phyloP scores from a whole-genome alignment of 1,140 invertebrate species.

The Diachasmimorpha longicaudata region DNA sequence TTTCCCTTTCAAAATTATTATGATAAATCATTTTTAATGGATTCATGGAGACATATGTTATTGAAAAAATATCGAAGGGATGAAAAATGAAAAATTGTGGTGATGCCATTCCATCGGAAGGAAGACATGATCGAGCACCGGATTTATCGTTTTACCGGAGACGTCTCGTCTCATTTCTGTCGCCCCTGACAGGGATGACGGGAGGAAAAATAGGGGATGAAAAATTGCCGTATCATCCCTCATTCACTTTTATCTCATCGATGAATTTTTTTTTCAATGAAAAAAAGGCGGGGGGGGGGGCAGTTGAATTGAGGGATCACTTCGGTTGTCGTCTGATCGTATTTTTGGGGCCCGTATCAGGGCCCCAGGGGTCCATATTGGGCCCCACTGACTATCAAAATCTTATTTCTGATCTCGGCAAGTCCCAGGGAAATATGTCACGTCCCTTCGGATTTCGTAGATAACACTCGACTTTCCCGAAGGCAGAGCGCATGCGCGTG shows the following conservation, averaged over 20 bases:
- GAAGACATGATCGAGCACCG: neutral
- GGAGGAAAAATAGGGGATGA: constrained; percentile 12
- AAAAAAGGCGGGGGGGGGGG: neutral
- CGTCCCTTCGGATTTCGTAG: too few relatives aligned
- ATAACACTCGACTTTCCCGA: too few relatives aligned
- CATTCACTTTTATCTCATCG: neutral
- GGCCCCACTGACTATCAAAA: too few relatives aligned
- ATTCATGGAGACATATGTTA: too few relatives aligned
- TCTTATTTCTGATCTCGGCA: too few relatives aligned
- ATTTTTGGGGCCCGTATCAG: too few relatives aligned
- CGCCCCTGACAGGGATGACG: neutral
- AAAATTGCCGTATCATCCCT: neutral
- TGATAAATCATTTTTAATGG: too few relatives aligned
- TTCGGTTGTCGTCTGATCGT: neutral
- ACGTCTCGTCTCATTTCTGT: constrained; percentile 4
- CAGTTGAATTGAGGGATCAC: neutral
- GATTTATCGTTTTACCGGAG: constrained; percentile 3
- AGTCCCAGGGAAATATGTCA: too few relatives aligned
- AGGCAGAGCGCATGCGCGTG: too few relatives aligned
- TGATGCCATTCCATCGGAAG: neutral
- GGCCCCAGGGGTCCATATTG: too few relatives aligned
- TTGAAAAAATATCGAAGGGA: neutral
- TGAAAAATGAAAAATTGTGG: neutral
- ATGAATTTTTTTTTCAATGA: neutral
- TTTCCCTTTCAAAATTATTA: too few relatives aligned